Evolutionary conservation across 2,113 vertebrate genomes (phyloP), one percentile per base, ranked within the genome.

Genomic region (Larimichthys polyactis): DNA sequence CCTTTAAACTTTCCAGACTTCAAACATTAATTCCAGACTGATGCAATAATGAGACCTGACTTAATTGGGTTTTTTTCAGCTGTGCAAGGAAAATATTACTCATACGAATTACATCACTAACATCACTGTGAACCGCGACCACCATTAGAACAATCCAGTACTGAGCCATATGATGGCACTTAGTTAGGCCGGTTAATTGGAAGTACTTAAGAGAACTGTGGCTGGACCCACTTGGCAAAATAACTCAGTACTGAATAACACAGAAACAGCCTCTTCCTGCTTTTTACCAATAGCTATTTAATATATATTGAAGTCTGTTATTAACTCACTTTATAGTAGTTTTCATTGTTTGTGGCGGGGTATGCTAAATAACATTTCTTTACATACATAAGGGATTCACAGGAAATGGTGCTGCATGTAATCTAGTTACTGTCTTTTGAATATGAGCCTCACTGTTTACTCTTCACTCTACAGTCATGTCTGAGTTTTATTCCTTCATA

Each of bases 51-150:
- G 51, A 81, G 60, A 54, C 48, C n/a, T 49, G 57, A 75, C 68
- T 73, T 80, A 81, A 82, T 68, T 20, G 17, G 29, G 44, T 52
- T 58, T 77, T 71, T 43, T 40, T 32, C 43, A 46, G 36, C 59
- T 71, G 65, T 83, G 71, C 27, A 75, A 55, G 91, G 90, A 93
- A 93, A 92, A 78, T 82, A 52, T 94, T 89, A 83, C 90, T 87
- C 88, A 88, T 9, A 19, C 40, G 51, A 83, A 86, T 91, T 60
- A 86, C 91, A 87, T 90, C 88, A 89, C 82, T 74, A 14, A 87
- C 84, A 82, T 88, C 40, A 81, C 67, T 65, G 44, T 89, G 79
- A 91, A 85, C 89, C 63, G 29, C 74, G 59, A 77, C 48, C 77
- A 73, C 68, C 57, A 69, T 71, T 65, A 72, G 49, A 79, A 72